A percentile compares a stretch with the other conserved stretches of the same genome.
Evolutionary conservation across 2,888 invertebrate genomes (phyloP).

Genomic region (Glyphotaelius pellucidus): DNA sequence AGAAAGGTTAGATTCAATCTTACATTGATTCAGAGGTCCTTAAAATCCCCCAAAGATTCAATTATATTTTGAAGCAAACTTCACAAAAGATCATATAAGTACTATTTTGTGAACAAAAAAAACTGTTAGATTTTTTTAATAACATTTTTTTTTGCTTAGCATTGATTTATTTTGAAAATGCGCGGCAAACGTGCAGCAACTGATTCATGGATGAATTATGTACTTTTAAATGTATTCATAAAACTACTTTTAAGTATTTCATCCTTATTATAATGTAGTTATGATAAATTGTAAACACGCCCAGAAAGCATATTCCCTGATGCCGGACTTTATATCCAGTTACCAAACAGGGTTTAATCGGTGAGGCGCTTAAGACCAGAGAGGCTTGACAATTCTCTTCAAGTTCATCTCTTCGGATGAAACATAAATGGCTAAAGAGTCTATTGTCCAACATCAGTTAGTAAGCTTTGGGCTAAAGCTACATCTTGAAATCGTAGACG

Average conservation of each 20-base stretch:
- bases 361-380: not conserved
- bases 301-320: not conserved
- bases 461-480: not conserved
- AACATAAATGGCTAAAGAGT: not conserved
- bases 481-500: constrained; percentile 6
- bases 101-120: not conserved
- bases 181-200: not conserved
- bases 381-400: not conserved
- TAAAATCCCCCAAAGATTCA: not conserved
- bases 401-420: not conserved
- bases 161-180: not conserved
- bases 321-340: not conserved
- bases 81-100: not conserved
- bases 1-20: not conserved
- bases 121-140: not conserved
- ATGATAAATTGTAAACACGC: not conserved
- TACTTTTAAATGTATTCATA: not conserved
- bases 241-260: not conserved
- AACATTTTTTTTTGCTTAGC: not conserved
- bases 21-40: not conserved
- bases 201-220: not conserved
- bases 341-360: not conserved
- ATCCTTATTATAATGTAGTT: not conserved
- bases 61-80: not conserved
- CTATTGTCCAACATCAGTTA: not conserved